A percentile compares a stretch with the other conserved stretches of the same genome.
Conservation (phyloP, 2,113 vertebrate genomes). For the Pyrgilauda ruficollis region DNA sequence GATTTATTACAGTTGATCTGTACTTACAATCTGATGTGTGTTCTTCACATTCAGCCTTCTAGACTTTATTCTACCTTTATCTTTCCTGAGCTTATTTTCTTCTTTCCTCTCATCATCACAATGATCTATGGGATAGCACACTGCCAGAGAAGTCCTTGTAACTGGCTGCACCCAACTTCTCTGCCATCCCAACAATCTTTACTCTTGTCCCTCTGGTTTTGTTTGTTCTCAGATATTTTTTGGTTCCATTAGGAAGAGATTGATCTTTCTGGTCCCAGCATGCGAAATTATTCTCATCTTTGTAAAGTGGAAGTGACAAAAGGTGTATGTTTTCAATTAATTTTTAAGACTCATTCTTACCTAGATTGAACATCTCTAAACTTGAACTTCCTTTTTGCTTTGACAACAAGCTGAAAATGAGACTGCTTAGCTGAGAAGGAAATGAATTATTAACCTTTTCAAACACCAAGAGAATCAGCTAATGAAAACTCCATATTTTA, state of each 20-base stretch:
- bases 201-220: neutral
- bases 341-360: neutral
- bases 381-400: neutral
- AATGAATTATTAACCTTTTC: neutral
- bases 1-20: neutral
- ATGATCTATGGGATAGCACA: neutral
- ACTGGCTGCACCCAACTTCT: neutral
- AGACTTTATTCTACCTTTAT: neutral
- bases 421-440: neutral
- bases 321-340: slow-evolving; percentile 10
- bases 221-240: slow-evolving; percentile 26
- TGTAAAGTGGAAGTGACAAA: slow-evolving; percentile 39
- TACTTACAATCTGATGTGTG: neutral
- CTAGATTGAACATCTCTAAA: neutral
- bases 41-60: neutral
- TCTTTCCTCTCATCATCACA: neutral
- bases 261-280: neutral
- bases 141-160: neutral
- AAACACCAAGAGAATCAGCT: neutral
- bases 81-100: neutral
- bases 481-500: neutral
- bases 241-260: slow-evolving; percentile 45
- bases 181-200: neutral
- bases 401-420: neutral
- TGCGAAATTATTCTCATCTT: slow-evolving; percentile 47